Base-by-base conservation (phyloP, 2,113 vertebrate genomes). In the Buteo buteo region DNA sequence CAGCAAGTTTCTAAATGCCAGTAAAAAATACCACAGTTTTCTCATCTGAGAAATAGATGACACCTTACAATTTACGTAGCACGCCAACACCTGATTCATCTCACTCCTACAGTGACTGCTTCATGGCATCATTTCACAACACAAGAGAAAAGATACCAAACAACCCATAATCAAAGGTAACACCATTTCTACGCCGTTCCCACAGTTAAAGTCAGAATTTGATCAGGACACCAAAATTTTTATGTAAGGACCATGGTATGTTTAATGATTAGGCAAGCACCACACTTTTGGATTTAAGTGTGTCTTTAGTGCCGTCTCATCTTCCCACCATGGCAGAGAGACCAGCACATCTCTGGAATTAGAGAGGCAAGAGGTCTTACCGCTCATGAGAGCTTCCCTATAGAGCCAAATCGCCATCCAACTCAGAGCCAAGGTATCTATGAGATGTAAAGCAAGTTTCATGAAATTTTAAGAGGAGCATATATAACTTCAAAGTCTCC, bases 181-280 rank as follows among this genome's bases (percentile, higher is more conserved):
- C 31, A 7, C 16, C 34, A 14, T 7, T 57, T 38, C 83, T 36
- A 42, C 0, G 0, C 28, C 4, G 0, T 8, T 36, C 45, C 52
- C 18, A 7, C 15, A 32, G 0, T 0, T 4, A 3, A n/a, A 18
- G 31, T 38, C n/a, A 21, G 24, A 49, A n/a, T 13, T 25, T 5
- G 16, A 58, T 1, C 47, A 34, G 29, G 40, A 76, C 66, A 28
- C 42, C 50, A 32, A 4, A 5, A 20, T 1, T 52, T 9, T 3
- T 7, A 32, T 2, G 8, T 0, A 38, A 61, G 77, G 29, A 7
- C 17, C 34, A 16, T 0, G 20, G 18, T 12, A 12, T 4, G 38
- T 14, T 64, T 32, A 76, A 26, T 13, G 59, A 36, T 1, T 5
- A 50, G 67, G 59, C 49, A 80, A 77, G 80, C 40, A 61, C 2